Evolutionary conservation across 2,797 vertebrate genomes (phyloP).

Genomic region (Oreortyx pictus): DNA sequence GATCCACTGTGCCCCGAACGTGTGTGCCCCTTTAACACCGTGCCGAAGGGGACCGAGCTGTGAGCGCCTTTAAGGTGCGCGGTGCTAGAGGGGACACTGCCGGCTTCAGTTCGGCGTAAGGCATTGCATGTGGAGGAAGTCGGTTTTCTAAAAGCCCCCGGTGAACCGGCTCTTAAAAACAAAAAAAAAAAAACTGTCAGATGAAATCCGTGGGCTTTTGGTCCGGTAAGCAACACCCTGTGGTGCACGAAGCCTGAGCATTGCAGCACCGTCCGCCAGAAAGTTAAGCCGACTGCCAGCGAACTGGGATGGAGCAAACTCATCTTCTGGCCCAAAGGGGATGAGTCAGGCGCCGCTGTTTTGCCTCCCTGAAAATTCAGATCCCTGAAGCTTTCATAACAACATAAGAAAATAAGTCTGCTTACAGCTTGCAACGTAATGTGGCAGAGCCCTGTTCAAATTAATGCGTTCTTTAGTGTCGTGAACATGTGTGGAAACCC

Average conservation of each 20-base stretch:
- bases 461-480: not conserved
- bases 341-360: not conserved
- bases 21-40: not conserved
- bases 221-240: not conserved
- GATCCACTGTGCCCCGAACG: not conserved
- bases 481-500: not conserved
- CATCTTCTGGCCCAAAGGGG: not conserved
- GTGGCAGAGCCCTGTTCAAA: not conserved
- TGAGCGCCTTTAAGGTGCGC: not conserved
- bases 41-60: not conserved
- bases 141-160: not conserved
- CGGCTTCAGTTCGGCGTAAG: not conserved
- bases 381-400: not conserved
- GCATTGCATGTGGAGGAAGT: not conserved
- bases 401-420: not conserved
- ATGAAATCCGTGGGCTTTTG: not conserved
- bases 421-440: not conserved
- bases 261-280: not conserved
- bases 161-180: not conserved
- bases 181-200: not conserved
- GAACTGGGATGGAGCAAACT: not conserved
- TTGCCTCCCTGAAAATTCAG: not conserved
- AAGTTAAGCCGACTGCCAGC: not conserved
- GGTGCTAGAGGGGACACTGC: not conserved
- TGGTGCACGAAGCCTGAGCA: not conserved